Conservation (phyloP, 2,797 vertebrate species). For the Heliangelus exortis region DNA sequence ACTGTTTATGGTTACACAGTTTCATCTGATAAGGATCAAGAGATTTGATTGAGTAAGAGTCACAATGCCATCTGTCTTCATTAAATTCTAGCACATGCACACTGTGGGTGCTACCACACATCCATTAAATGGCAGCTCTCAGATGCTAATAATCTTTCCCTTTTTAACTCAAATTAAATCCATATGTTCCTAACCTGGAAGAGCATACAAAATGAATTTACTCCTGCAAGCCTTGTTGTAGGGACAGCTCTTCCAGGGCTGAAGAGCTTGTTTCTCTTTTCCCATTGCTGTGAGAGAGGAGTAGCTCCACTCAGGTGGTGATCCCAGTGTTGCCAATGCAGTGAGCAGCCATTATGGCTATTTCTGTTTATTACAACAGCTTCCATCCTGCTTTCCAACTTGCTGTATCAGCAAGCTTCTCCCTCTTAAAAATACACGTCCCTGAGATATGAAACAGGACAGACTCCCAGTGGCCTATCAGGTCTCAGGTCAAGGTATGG, state of each 20-base stretch:
- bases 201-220: neutral
- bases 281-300: neutral
- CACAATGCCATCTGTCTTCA: neutral
- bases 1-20: neutral
- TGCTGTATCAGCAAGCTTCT: neutral
- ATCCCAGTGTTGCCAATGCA: neutral
- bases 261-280: neutral
- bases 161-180: conserved; percentile 18
- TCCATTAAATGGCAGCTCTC: neutral
- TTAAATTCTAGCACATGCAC: neutral
- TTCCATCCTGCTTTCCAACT: neutral
- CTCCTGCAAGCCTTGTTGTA: neutral
- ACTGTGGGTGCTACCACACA: neutral
- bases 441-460: neutral
- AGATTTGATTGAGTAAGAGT: neutral
- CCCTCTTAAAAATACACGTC: neutral
- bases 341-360: neutral
- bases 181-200: neutral
- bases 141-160: neutral
- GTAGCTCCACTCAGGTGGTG: neutral
- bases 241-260: neutral
- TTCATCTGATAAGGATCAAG: neutral
- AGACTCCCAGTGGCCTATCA: accelerated
- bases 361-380: neutral
- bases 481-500: neutral